Evolutionary conservation across 2,113 vertebrate genomes (phyloP).

Genomic region (Datnioides undecimradiatus): DNA sequence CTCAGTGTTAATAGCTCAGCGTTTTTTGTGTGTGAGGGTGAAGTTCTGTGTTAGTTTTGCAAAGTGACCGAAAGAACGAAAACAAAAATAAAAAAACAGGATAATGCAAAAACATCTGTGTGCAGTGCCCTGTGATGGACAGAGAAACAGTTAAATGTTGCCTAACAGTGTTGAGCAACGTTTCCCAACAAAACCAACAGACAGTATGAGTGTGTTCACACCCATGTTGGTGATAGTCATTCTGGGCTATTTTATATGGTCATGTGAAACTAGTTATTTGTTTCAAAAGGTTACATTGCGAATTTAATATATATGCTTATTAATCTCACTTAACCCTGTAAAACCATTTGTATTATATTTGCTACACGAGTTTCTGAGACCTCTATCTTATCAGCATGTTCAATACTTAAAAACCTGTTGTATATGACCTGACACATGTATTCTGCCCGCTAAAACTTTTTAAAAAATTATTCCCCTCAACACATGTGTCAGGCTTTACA

Average conservation of each 20-base stretch:
- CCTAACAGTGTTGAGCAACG: not conserved
- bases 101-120: not conserved
- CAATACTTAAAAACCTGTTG: no score
- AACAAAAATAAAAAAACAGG: not conserved
- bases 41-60: not conserved
- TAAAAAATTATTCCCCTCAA: no score
- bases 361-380: no score
- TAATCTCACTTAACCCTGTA: no score
- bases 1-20: not conserved
- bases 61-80: not conserved
- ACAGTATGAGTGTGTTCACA: slow-evolving; percentile 11
- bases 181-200: not conserved
- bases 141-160: not conserved
- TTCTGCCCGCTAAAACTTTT: no score
- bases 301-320: no score
- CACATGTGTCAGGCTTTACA: no score
- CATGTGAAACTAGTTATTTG: not conserved
- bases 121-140: not conserved
- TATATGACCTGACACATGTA: no score
- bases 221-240: not conserved
- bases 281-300: not conserved
- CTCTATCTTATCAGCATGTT: no score
- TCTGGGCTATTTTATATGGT: slow-evolving; percentile 16
- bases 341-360: no score
- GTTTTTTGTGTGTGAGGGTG: not conserved